Conservation (phyloP, 2,888 invertebrate species). For the Hermaeophaga mercurialis region DNA sequence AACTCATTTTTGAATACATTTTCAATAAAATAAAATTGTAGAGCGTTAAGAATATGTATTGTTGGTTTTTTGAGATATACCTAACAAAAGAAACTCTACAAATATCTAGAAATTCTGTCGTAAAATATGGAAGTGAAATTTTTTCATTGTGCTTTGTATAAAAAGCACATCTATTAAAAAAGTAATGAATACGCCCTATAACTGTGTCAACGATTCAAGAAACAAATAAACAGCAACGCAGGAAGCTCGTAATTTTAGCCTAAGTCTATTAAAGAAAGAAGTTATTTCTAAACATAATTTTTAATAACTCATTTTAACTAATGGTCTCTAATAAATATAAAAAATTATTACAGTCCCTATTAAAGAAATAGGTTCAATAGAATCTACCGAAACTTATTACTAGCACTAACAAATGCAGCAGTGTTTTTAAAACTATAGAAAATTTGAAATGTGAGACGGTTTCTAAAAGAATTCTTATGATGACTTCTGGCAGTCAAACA, state of each 20-base stretch:
- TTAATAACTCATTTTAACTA: not conserved
- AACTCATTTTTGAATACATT: too few relatives aligned
- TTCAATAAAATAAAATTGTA: too few relatives aligned
- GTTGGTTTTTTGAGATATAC: too few relatives aligned
- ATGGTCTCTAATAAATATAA: conserved; percentile 2
- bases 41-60: too few relatives aligned
- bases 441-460: conserved; percentile 1
- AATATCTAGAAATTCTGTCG: too few relatives aligned
- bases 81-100: too few relatives aligned
- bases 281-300: not conserved
- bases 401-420: not conserved
- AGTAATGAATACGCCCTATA: too few relatives aligned
- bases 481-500: conserved; percentile 5
- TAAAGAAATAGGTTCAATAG: not conserved
- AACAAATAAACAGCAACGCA: not conserved
- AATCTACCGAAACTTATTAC: not conserved
- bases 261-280: not conserved
- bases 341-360: not conserved
- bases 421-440: conserved; percentile 1
- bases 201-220: not conserved
- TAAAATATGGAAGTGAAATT: too few relatives aligned
- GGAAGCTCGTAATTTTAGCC: not conserved
- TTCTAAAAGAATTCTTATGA: not conserved
- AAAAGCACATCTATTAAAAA: too few relatives aligned
- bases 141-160: too few relatives aligned